These are phyloP conservation scores for Onychostoma macrolepis DNA, from an alignment of 2,113 vertebrate genomes.

Conservation along the genomic window DNA sequence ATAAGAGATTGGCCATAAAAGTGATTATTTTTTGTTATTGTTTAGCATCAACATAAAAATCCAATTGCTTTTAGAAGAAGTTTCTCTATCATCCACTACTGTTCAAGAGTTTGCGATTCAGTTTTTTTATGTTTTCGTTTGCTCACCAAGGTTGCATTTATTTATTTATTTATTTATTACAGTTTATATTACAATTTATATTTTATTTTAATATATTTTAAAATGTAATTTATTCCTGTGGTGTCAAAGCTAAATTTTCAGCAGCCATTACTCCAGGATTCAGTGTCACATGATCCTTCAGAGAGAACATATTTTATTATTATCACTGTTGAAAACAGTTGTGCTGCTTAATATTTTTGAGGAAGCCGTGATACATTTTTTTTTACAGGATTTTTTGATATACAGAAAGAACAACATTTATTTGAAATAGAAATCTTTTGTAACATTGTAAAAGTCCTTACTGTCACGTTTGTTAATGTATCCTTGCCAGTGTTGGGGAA, in stretches of 20 bases:
- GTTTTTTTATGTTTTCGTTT: background rate
- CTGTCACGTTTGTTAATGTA: background rate
- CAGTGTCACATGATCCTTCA: background rate
- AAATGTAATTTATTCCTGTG: too few species aligned
- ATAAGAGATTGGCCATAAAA: background rate
- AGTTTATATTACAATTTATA: too few species aligned
- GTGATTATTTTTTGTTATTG: background rate
- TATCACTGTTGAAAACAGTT: background rate
- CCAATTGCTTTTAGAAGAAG: background rate
- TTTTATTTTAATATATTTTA: too few species aligned
- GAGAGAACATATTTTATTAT: background rate
- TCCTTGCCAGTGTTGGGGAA: too few species aligned
- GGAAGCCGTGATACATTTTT: background rate
- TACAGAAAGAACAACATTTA: background rate
- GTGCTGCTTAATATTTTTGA: background rate
- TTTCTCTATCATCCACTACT: background rate
- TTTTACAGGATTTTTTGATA: background rate
- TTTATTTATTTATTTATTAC: background rate
- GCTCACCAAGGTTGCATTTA: background rate
- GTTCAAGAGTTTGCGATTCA: background rate
- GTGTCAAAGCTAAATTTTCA: background rate
- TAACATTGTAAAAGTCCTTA: background rate
- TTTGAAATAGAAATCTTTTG: background rate
- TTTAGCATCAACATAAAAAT: background rate
- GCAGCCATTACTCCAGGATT: background rate